phyloP scores from a whole-genome alignment of 2,113 vertebrate species.

The Aphyosemion australe region DNA sequence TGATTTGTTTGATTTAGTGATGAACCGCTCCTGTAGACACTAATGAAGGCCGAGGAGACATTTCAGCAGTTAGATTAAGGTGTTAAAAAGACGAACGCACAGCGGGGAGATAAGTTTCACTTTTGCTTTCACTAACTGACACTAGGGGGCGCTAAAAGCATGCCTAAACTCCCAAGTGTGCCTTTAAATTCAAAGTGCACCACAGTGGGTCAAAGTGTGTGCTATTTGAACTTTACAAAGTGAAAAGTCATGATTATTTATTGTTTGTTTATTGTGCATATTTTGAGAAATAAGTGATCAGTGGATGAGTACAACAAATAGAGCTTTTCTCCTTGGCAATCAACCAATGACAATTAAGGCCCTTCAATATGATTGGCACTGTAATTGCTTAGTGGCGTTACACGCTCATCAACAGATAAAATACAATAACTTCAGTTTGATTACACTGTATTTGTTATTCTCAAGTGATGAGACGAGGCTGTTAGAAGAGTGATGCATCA shows the following conservation, averaged over 20 bases:
- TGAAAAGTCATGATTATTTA: constrained; percentile 46
- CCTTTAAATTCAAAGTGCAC: not conserved
- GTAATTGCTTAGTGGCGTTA: constrained; percentile 70
- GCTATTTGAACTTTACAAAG: constrained; percentile 29
- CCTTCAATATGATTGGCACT: constrained; percentile 52
- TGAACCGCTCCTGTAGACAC: too few species aligned
- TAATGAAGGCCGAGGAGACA: too few species aligned
- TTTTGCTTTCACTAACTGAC: too few species aligned
- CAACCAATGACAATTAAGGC: constrained; percentile 66
- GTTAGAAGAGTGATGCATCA: constrained; percentile 45
- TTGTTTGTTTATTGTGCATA: constrained; percentile 63
- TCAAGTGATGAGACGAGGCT: constrained; percentile 57
- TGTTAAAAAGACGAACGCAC: too few species aligned
- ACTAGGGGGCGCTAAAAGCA: too few species aligned
- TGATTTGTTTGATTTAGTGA: too few species aligned
- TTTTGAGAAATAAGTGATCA: constrained; percentile 62
- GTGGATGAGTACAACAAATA: constrained; percentile 56
- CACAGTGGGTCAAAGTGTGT: constrained; percentile 16
- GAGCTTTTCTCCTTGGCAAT: constrained; percentile 65
- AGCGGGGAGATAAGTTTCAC: too few species aligned
- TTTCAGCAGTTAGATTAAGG: too few species aligned
- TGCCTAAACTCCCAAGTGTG: too few species aligned
- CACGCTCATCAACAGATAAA: constrained; percentile 73
- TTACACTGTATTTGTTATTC: constrained; percentile 63
- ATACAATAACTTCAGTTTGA: constrained; percentile 67